phyloP scores from a whole-genome alignment of 2,113 vertebrate species.

The Himantopus leucocephalus region DNA sequence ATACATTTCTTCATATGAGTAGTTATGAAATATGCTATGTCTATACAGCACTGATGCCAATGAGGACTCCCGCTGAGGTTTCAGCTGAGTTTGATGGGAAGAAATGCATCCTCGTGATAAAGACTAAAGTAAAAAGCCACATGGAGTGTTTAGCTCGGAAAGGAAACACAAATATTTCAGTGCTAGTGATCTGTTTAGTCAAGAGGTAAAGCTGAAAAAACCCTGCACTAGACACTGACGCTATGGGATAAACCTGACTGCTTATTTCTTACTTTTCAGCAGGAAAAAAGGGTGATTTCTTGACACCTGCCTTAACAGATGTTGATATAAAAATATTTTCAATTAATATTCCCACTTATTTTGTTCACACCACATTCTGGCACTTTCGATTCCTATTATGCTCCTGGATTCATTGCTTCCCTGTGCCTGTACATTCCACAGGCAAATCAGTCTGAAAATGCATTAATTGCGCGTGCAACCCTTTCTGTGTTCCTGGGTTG shows the following conservation, averaged over 20 bases:
- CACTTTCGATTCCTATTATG: neutral
- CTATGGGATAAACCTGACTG: neutral
- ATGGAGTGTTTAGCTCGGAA: rapidly evolving
- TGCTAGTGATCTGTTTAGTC: neutral
- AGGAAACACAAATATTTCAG: neutral
- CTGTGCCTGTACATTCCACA: neutral
- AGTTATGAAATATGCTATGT: neutral
- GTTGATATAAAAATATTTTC: neutral
- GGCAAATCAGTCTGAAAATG: neutral
- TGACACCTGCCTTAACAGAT: neutral
- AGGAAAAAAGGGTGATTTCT: neutral
- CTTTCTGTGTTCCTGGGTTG: neutral
- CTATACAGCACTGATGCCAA: neutral
- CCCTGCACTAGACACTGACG: neutral
- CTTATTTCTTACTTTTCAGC: neutral
- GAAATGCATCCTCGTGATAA: neutral
- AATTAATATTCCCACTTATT: neutral
- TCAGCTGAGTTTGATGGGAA: neutral
- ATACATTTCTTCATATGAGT: neutral
- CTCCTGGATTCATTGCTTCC: neutral
- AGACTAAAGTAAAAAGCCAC: neutral
- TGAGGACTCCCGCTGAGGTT: neutral
- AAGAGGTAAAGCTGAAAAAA: neutral
- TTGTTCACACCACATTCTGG: neutral
- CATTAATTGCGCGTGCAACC: neutral